Evolutionary conservation across 1,140 invertebrate genomes (phyloP).

Genomic region (Hydropsyche tenuis): DNA sequence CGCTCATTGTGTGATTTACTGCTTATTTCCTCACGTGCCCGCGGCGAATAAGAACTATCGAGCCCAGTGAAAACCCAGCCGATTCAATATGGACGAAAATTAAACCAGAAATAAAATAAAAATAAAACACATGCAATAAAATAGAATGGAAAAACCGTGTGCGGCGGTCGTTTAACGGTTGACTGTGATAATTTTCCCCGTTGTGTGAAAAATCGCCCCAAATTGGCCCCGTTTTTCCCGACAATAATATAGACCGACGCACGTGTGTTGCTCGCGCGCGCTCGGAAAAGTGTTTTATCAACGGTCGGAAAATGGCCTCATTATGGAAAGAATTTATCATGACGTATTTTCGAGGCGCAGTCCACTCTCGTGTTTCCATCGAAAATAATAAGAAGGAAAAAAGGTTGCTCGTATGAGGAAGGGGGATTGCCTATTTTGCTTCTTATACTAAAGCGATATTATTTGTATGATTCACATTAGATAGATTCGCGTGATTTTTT

Average conservation of each 20-base stretch:
- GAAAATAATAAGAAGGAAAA: too few species aligned
- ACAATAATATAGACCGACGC: slow-evolving; percentile 1
- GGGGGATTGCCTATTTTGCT: too few species aligned
- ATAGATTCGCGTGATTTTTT: too few species aligned
- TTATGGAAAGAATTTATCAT: slow-evolving; percentile 25
- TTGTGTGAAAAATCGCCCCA: slow-evolving; percentile 22
- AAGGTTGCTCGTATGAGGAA: too few species aligned
- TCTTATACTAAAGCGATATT: too few species aligned
- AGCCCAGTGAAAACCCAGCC: background rate
- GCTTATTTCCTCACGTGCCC: slow-evolving; percentile 42
- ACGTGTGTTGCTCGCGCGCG: too few species aligned
- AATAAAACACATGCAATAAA: background rate
- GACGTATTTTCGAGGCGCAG: slow-evolving; percentile 1
- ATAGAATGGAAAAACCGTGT: background rate
- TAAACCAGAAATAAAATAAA: background rate
- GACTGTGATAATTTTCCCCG: slow-evolving; percentile 12
- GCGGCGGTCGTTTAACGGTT: background rate
- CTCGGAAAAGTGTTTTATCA: slow-evolving; percentile 24
- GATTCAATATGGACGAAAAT: background rate
- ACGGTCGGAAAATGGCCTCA: slow-evolving; percentile 24
- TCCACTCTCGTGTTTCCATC: too few species aligned
- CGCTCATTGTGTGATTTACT: slow-evolving; percentile 44
- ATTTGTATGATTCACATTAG: too few species aligned
- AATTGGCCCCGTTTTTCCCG: slow-evolving; percentile 14
- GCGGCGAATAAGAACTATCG: background rate